phyloP scores from a whole-genome alignment of 2,113 vertebrate genomes.

The Tetrao urogallus region DNA sequence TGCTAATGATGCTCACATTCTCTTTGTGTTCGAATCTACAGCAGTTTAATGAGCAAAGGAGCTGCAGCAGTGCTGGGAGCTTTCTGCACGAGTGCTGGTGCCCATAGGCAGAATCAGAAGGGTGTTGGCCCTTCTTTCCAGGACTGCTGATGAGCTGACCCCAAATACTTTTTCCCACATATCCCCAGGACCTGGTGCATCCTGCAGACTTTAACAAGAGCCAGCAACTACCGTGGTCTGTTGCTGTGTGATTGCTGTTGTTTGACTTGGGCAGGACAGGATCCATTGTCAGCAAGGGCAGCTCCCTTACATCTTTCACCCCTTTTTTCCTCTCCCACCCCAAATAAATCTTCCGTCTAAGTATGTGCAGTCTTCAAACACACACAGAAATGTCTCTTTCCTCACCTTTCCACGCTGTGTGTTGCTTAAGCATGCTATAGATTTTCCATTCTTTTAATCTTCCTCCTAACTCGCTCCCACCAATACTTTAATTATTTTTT shows the following conservation, averaged over 20 bases:
- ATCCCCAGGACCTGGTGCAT: background rate
- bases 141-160: background rate
- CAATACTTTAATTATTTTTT: background rate
- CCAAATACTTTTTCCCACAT: background rate
- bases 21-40: constrained; percentile 17
- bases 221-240: no score
- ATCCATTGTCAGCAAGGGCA: background rate
- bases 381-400: background rate
- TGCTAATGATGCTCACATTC: constrained; percentile 5
- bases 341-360: background rate
- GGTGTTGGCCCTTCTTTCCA: background rate
- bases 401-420: background rate
- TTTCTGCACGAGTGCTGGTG: background rate
- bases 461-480: background rate
- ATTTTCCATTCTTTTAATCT: background rate
- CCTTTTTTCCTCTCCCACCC: background rate
- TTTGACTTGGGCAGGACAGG: background rate
- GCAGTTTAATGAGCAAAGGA: constrained; percentile 44
- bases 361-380: accelerated
- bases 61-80: background rate
- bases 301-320: background rate
- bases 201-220: background rate
- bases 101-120: background rate
- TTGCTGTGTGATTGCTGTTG: background rate
- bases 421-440: background rate